phyloP scores from a whole-genome alignment of 2,888 invertebrate species.

The Brachynemurus nebulosus region DNA sequence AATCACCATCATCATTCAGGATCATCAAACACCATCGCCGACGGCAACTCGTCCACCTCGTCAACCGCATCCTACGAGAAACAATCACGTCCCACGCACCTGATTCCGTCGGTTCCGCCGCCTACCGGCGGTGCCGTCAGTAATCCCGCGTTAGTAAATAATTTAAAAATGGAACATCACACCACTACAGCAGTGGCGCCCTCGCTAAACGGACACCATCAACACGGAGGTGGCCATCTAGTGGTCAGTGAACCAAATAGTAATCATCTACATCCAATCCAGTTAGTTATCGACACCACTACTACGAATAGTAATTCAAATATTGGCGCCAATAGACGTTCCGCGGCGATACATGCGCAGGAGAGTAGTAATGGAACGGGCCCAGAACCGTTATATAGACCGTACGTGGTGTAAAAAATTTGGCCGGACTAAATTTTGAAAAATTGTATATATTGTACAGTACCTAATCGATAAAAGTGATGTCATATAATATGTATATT shows the following conservation, averaged over 20 bases:
- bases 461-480: too few species aligned
- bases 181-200: background rate
- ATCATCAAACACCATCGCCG: too few species aligned
- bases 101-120: constrained; percentile 17
- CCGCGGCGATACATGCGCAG: background rate
- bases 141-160: background rate
- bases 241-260: background rate
- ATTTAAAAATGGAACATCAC: background rate
- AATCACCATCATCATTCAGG: constrained; percentile 21
- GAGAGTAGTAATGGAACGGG: constrained; percentile 24
- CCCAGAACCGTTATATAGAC: constrained; percentile 33
- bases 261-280: constrained; percentile 1
- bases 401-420: constrained; percentile 34
- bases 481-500: too few species aligned
- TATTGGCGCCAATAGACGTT: background rate
- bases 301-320: background rate
- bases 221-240: background rate
- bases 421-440: too few species aligned
- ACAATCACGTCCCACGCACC: constrained; percentile 16
- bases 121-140: background rate
- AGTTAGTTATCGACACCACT: background rate
- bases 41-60: constrained; percentile 18
- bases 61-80: constrained; percentile 10
- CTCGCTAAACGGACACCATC: background rate
- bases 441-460: too few species aligned